Conservation (phyloP, 1,140 invertebrate species). For the Phthorimaea operculella region DNA sequence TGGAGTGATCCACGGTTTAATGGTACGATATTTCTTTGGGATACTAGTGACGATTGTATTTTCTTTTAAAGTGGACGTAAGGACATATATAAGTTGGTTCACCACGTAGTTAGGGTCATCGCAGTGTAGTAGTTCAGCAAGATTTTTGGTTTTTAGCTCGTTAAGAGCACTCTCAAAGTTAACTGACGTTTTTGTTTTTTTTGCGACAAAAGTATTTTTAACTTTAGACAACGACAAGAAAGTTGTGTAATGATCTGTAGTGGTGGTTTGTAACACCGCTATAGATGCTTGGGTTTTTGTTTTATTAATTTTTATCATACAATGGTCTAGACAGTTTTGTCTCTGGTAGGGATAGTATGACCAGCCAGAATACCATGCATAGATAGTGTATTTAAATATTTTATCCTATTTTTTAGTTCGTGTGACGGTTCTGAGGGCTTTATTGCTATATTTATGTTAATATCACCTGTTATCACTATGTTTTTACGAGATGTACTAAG, state of each 20-base stretch:
- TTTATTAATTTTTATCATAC: conserved; percentile 23
- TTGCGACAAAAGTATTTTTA: not conserved
- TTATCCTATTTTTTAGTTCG: conserved; percentile 18
- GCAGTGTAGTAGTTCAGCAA: no score
- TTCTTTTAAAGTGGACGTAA: not conserved
- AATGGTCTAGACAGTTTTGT: conserved; percentile 21
- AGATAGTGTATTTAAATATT: conserved; percentile 23
- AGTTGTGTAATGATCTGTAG: conserved; percentile 20
- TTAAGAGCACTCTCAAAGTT: not conserved
- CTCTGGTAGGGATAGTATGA: conserved; percentile 19
- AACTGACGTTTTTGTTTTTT: not conserved
- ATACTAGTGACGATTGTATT: no score
- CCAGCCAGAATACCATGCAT: conserved; percentile 17
- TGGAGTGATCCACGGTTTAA: no score
- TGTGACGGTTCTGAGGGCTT: conserved; percentile 10
- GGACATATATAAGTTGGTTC: no score
- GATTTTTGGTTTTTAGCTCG: not conserved
- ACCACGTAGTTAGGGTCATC: no score
- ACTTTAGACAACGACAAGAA: conserved; percentile 7
- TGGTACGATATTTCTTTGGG: no score
- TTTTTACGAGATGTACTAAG: conserved; percentile 1
- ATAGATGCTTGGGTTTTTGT: conserved; percentile 10
- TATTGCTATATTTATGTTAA: conserved; percentile 22
- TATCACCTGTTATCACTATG: conserved; percentile 20
- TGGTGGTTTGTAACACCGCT: conserved; percentile 14